phyloP scores from a whole-genome alignment of 2,113 vertebrate genomes.

The Lampris megalopsis region DNA sequence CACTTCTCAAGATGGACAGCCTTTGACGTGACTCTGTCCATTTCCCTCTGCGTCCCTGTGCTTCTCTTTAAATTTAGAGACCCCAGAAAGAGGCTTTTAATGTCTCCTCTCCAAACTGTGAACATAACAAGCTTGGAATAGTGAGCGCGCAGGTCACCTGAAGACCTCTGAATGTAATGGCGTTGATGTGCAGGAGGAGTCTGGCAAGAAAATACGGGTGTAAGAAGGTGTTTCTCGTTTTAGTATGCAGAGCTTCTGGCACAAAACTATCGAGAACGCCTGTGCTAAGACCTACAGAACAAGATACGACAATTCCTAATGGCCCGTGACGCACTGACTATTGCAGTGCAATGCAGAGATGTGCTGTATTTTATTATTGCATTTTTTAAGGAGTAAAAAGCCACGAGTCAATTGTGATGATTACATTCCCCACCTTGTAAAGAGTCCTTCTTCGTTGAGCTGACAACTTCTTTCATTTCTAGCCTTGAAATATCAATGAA shows the following conservation, averaged over 20 bases:
- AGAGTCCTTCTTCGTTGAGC: neutral
- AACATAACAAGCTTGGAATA: slow-evolving; percentile 40
- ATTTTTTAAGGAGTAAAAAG: neutral
- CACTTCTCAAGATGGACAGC: slow-evolving; percentile 54
- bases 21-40: slow-evolving; percentile 53
- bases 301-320: neutral
- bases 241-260: neutral
- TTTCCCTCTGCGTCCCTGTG: slow-evolving; percentile 39
- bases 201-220: neutral
- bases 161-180: slow-evolving; percentile 5
- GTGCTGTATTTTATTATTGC: neutral
- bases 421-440: slow-evolving; percentile 19
- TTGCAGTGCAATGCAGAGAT: slow-evolving; percentile 1
- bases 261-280: neutral
- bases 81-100: slow-evolving; percentile 33
- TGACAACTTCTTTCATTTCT: neutral
- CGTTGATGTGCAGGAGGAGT: neutral
- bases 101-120: slow-evolving; percentile 21
- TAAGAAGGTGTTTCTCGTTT: neutral
- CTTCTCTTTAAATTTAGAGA: neutral
- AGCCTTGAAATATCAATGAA: slow-evolving; percentile 30
- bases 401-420: slow-evolving; percentile 9
- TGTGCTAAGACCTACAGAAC: neutral
- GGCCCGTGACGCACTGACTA: neutral
- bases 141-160: slow-evolving; percentile 9